These are phyloP conservation scores for Mesorhabditis spiculigera DNA, from an alignment of 2,888 invertebrate genomes.

Conservation along the genomic window DNA sequence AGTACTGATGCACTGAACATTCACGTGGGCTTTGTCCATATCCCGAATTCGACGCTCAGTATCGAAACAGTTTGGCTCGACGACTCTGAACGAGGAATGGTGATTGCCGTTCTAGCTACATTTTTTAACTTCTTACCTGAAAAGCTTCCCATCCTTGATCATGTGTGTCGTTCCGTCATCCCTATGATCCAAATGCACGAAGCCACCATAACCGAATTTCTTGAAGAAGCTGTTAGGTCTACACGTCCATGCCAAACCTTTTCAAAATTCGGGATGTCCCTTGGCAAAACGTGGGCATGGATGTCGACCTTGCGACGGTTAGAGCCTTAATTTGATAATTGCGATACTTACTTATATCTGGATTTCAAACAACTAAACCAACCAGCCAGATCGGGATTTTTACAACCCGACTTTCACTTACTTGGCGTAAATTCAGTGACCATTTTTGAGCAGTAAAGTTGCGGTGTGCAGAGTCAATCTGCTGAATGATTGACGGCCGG, in stretches of 20 bases:
- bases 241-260: constrained; percentile 56
- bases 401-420: background rate
- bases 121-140: constrained; percentile 46
- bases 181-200: constrained; percentile 61
- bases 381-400: no score
- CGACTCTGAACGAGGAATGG: constrained; percentile 52
- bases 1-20: constrained; percentile 65
- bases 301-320: constrained; percentile 62
- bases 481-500: no score
- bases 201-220: constrained; percentile 66
- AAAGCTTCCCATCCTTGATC: constrained; percentile 64
- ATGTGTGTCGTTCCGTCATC: constrained; percentile 60
- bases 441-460: background rate
- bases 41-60: constrained; percentile 62
- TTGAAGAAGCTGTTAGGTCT: constrained; percentile 31
- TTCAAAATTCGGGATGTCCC: constrained; percentile 64
- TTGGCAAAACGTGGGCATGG: constrained; percentile 65
- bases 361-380: background rate
- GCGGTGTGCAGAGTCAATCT: no score
- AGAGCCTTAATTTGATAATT: constrained; percentile 19
- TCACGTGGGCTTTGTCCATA: constrained; percentile 64
- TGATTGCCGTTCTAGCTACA: background rate
- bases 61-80: constrained; percentile 65
- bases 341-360: background rate
- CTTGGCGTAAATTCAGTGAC: constrained; percentile 2